These are phyloP conservation scores for Acholoe squamosa DNA, from an alignment of 2,888 invertebrate genomes.

Conservation along the genomic window DNA sequence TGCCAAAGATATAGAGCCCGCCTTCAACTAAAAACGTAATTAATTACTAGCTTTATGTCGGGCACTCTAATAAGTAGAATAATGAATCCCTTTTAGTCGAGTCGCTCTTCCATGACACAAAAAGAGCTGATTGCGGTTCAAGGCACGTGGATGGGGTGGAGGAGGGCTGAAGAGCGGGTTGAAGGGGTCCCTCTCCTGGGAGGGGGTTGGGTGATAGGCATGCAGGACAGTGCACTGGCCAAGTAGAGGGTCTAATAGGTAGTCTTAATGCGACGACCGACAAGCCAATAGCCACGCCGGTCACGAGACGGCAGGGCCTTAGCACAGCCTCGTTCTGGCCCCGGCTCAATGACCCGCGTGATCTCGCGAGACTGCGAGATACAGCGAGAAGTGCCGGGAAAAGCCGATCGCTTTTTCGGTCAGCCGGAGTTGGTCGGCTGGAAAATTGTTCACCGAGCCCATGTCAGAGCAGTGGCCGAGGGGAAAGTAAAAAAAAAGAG, in stretches of 20 bases:
- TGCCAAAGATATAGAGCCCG: background rate
- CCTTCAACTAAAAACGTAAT: background rate
- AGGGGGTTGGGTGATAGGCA: slow-evolving; percentile 43
- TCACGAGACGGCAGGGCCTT: slow-evolving; percentile 25
- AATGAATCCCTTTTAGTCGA: background rate
- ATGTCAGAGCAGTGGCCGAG: background rate
- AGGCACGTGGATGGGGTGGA: slow-evolving; percentile 19
- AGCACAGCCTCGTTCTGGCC: slow-evolving; percentile 1
- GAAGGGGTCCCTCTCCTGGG: background rate
- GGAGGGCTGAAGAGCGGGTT: background rate
- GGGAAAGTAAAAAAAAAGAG: background rate
- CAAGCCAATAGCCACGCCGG: slow-evolving; percentile 41
- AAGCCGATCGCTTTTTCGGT: slow-evolving; percentile 35
- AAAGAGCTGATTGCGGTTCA: slow-evolving; percentile 16
- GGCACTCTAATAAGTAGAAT: slow-evolving; percentile 28
- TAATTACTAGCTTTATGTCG: slow-evolving; percentile 35
- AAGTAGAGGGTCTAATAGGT: slow-evolving; percentile 52
- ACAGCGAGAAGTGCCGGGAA: slow-evolving; percentile 29
- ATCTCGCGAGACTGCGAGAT: slow-evolving; percentile 51
- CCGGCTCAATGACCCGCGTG: slow-evolving; percentile 41
- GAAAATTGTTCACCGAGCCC: slow-evolving; percentile 17
- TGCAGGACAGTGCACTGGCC: background rate
- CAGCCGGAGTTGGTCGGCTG: background rate
- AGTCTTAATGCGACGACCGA: slow-evolving; percentile 37
- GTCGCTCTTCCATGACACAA: background rate